Evolutionary conservation across 2,113 vertebrate species (phyloP).

Genomic region (Candoia aspera): DNA sequence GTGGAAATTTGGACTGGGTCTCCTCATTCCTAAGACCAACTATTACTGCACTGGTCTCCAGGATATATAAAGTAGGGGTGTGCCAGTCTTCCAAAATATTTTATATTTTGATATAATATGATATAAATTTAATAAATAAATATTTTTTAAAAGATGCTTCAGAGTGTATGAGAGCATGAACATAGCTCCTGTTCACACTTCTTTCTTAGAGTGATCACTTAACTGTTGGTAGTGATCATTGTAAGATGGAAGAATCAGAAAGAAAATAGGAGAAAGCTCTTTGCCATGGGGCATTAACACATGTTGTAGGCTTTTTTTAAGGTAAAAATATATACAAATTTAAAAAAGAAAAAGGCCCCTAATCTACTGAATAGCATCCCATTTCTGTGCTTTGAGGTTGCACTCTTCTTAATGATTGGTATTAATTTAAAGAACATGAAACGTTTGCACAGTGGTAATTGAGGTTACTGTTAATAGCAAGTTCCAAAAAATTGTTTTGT

Average conservation of each 20-base stretch:
- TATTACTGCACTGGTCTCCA: background rate
- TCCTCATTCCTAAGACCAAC: background rate
- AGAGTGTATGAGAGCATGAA: background rate
- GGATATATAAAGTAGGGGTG: background rate
- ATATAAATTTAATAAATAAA: too few species aligned
- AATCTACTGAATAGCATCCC: background rate
- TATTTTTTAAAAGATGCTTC: background rate
- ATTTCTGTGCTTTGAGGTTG: background rate
- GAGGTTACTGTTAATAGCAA: background rate
- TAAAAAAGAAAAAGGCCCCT: background rate
- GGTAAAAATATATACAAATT: too few species aligned
- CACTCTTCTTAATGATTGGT: background rate
- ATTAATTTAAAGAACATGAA: background rate
- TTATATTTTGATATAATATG: too few species aligned
- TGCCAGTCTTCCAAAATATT: background rate
- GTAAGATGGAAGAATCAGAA: background rate
- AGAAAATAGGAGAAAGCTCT: background rate
- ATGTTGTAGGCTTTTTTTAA: background rate
- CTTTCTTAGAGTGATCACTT: background rate
- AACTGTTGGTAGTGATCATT: background rate
- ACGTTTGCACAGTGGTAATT: rapidly evolving
- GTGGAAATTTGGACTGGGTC: background rate
- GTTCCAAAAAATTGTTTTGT: background rate
- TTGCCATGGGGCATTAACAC: background rate
- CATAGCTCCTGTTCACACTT: background rate